Evolutionary conservation across 92 coral and sea anemone species (phyloP).

Genomic region (Phenganax subtilis): DNA sequence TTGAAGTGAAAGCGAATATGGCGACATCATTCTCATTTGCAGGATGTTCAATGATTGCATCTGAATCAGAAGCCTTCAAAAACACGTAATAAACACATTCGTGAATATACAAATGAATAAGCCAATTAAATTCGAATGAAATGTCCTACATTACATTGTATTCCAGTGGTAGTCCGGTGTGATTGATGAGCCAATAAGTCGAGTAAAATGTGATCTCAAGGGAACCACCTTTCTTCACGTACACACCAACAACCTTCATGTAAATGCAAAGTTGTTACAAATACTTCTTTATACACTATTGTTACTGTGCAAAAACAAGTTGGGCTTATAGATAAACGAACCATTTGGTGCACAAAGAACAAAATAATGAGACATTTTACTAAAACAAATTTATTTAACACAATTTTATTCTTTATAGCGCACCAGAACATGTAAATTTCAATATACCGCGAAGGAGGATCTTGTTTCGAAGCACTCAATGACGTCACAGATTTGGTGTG

Average conservation of each 20-base stretch:
- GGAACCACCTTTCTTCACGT: constrained; percentile 50
- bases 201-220: constrained; percentile 74
- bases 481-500: no score
- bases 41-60: constrained; percentile 66
- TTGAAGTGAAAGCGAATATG: constrained; percentile 75
- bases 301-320: neutral
- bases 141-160: constrained; percentile 53
- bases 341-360: no score
- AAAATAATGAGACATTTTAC: no score
- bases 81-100: neutral
- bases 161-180: constrained; percentile 84
- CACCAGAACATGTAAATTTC: no score
- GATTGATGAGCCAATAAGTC: constrained; percentile 95
- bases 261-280: neutral
- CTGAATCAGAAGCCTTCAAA: constrained; percentile 68
- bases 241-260: constrained; percentile 25
- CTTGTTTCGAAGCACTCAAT: no score
- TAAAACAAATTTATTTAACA: no score
- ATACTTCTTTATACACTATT: neutral
- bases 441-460: no score
- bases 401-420: no score
- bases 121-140: neutral
- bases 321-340: no score
- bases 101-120: neutral
- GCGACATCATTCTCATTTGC: constrained; percentile 66